phyloP scores from a whole-genome alignment of 1,140 invertebrate genomes.

The Pseudomyrmex dendroicus region DNA sequence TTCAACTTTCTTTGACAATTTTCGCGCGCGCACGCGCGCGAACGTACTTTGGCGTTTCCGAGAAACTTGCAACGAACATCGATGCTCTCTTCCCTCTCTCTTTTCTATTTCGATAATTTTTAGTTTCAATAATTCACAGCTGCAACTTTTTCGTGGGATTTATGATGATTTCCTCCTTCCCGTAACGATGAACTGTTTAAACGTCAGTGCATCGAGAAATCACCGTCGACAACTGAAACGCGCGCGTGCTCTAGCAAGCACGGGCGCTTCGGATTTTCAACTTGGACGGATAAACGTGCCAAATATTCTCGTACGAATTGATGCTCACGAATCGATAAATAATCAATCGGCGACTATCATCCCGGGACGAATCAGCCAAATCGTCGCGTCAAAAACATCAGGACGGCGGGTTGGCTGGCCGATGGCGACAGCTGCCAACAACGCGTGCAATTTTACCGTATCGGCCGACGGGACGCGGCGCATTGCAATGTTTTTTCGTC shows the following conservation, averaged over 20 bases:
- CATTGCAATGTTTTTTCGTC: conserved; percentile 55
- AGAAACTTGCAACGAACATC: not conserved
- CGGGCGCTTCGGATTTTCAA: conserved; percentile 25
- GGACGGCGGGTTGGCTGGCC: conserved; percentile 69
- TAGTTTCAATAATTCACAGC: not conserved
- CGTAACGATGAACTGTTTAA: conserved; percentile 9
- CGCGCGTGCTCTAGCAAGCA: not conserved
- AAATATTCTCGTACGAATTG: conserved; percentile 48
- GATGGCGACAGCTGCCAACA: conserved; percentile 76
- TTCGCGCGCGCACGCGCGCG: not conserved
- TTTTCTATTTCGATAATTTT: not conserved
- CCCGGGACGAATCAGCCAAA: conserved; percentile 54
- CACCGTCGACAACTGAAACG: not conserved
- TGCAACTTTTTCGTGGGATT: not conserved
- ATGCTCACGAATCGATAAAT: conserved; percentile 67
- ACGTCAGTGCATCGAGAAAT: not conserved
- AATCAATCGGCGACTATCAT: conserved; percentile 71
- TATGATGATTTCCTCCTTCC: not conserved
- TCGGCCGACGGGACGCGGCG: conserved; percentile 25
- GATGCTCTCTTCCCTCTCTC: too few species aligned
- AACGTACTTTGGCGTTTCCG: not conserved
- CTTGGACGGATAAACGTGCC: conserved; percentile 7
- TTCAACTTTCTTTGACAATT: conserved; percentile 34
- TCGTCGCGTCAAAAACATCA: conserved; percentile 75
- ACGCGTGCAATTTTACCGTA: conserved; percentile 71